Evolutionary conservation across 2,797 vertebrate genomes (phyloP).

Genomic region (Buphagus erythrorhynchus): DNA sequence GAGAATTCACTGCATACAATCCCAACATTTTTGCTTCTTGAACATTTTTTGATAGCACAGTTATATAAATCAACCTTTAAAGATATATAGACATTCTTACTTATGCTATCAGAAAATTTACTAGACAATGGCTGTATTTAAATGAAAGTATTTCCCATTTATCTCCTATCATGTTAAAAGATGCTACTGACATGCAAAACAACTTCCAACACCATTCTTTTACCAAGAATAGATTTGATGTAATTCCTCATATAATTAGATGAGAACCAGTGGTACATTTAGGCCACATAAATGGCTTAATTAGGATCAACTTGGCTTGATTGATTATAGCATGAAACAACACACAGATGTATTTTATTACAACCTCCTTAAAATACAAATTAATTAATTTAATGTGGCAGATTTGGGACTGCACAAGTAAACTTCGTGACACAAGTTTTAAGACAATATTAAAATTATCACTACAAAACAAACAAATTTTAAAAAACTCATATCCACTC

Average conservation of each 20-base stretch:
- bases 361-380: neutral
- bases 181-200: neutral
- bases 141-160: neutral
- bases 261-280: neutral
- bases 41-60: neutral
- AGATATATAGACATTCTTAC: neutral
- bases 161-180: neutral
- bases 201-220: neutral
- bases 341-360: neutral
- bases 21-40: neutral
- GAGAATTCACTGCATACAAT: neutral
- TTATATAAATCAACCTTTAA: neutral
- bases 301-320: neutral
- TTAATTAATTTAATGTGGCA: neutral
- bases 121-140: neutral
- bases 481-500: fast-evolving
- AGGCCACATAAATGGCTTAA: neutral
- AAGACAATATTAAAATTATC: constrained; percentile 31
- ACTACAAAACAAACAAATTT: neutral
- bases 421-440: neutral
- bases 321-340: neutral
- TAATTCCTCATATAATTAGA: neutral
- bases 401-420: neutral
- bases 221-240: neutral
- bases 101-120: neutral